Conservation (phyloP, 2,797 vertebrate species). For the Sebastes reedi region DNA sequence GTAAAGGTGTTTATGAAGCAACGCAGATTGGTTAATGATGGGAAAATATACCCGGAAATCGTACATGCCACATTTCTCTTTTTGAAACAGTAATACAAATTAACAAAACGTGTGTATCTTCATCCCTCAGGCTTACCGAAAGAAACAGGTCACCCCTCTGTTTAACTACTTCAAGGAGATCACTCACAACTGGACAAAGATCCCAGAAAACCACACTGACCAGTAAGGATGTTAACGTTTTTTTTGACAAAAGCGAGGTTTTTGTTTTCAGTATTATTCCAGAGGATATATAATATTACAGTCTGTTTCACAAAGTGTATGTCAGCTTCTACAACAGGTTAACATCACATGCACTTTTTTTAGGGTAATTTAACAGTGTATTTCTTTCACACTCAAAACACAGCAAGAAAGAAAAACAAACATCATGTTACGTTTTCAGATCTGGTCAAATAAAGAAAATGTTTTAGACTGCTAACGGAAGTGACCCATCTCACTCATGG, state of each 20-base stretch:
- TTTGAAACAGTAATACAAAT: neutral
- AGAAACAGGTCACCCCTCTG: conserved; percentile 84
- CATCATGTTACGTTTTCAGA: neutral
- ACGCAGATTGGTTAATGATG: neutral
- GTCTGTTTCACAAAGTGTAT: no score
- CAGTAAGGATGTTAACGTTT: conserved; percentile 84
- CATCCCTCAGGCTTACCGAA: conserved; percentile 83
- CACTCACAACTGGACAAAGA: conserved; percentile 63
- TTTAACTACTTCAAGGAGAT: conserved; percentile 65
- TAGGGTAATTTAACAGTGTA: neutral
- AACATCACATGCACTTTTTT: no score
- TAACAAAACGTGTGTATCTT: conserved; percentile 1
- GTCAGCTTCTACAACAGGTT: no score
- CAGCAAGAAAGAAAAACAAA: neutral
- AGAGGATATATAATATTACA: no score
- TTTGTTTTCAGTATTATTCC: no score
- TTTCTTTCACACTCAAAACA: neutral
- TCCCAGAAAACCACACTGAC: conserved; percentile 76
- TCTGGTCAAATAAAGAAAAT: neutral
- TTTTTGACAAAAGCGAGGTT: no score
- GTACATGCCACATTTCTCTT: neutral
- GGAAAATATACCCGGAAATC: neutral
- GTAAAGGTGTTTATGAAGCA: neutral
- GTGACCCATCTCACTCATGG: neutral
- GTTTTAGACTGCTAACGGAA: neutral